These are phyloP conservation scores for Homalodisca vitripennis DNA, from an alignment of 1,140 invertebrate genomes.

Conservation along the genomic window DNA sequence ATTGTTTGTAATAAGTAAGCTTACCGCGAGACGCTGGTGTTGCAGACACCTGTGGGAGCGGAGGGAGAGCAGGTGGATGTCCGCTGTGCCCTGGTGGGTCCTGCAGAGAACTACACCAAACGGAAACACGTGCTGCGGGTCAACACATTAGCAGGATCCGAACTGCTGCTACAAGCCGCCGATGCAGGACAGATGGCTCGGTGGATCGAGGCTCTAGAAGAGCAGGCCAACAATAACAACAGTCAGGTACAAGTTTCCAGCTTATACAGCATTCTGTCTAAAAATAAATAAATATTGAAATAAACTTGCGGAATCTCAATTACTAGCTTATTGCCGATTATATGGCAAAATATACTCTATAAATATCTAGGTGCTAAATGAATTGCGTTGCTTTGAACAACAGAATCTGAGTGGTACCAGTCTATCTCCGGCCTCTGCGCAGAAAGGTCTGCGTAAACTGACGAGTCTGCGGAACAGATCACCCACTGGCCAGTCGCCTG, in stretches of 20 bases:
- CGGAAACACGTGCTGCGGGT: conserved; percentile 79
- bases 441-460: conserved; percentile 54
- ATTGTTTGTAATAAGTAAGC: neutral
- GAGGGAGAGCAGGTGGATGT: conserved; percentile 59
- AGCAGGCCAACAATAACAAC: conserved; percentile 52
- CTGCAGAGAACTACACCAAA: conserved; percentile 85
- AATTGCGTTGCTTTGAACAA: conserved; percentile 2
- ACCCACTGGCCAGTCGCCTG: conserved; percentile 63
- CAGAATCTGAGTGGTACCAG: conserved; percentile 26
- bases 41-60: conserved; percentile 56
- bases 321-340: neutral
- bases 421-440: conserved; percentile 47
- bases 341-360: neutral
- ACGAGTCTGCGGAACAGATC: conserved; percentile 57
- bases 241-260: conserved; percentile 19
- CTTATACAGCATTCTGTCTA: neutral
- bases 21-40: conserved; percentile 30
- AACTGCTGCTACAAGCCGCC: conserved; percentile 76
- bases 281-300: too few species aligned
- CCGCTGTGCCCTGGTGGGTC: conserved; percentile 63
- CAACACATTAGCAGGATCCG: conserved; percentile 54
- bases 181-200: conserved; percentile 69
- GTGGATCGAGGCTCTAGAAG: conserved; percentile 69
- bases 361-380: neutral
- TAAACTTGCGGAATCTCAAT: neutral